Base-by-base conservation (phyloP, 2,888 invertebrate genomes). In the Tipula lateralis region DNA sequence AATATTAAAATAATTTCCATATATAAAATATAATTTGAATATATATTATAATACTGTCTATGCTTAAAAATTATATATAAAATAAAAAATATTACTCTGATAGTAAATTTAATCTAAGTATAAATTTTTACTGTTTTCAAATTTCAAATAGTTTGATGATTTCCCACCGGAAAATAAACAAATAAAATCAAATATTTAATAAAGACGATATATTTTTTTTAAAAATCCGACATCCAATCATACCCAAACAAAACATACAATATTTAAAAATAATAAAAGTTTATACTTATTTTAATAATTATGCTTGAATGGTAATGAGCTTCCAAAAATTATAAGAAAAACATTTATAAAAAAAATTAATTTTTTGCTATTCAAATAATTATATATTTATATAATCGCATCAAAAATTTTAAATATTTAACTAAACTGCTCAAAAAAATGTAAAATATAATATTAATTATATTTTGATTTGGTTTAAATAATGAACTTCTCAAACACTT, bases 11-110 rank as follows among this genome's bases (percentile, higher is more conserved):
- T 66, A 66, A 66, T 66, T 66, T 66, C 3, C 66, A 66, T 24
- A n/a, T n/a, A n/a, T n/a, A 66, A 66, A 66, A 66, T 66, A 66
- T 66, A 66, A 66, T 66, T 66, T 66, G 24, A 66, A 66, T n/a
- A 44, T 44, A 16, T 44, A 16, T 66, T 24, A 66, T 24, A 66
- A 66, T 66, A 66, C 19, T 66, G 66, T 66, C 66, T 66, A 66
- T 66, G 66, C 66, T 66, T 66, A 6, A 66, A 19, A 24, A 24
- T 66, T 24, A 66, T 24, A 9, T 12, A n/a, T n/a, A n/a, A n/a
- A 66, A 66, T 12, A 24, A 24, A 66, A 66, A 24, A 66, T 66
- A 66, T 66, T 66, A 66, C 66, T 9, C 66, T 19, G 24, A 66
- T 24, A 24, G 66, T 66, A 24, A 66, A 66, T 66, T 66, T 66